These are phyloP conservation scores for Uropsilus gracilis DNA, from an alignment of 2,113 vertebrate species.

Conservation along the genomic window DNA sequence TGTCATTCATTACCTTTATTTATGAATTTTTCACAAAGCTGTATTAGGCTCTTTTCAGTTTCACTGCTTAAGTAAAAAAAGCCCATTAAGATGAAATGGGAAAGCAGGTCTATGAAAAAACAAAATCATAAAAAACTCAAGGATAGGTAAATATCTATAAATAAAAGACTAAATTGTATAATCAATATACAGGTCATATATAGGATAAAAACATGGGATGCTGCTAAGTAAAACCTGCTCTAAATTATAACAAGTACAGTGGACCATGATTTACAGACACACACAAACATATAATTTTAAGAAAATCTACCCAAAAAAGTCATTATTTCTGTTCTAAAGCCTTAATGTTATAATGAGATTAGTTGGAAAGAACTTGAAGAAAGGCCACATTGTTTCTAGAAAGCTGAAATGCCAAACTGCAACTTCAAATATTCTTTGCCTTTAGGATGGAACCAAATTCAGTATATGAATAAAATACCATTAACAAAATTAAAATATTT, in stretches of 20 bases:
- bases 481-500: neutral
- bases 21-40: neutral
- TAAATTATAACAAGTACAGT: neutral
- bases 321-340: constrained; percentile 15
- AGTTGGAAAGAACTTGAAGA: neutral
- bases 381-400: neutral
- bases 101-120: neutral
- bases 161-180: neutral
- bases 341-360: neutral
- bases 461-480: neutral
- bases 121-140: neutral
- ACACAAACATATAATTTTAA: neutral
- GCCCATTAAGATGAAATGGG: neutral
- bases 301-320: neutral
- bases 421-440: neutral
- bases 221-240: neutral
- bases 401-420: neutral
- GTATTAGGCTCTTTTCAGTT: neutral
- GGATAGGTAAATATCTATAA: neutral
- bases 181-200: neutral
- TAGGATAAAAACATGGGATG: neutral
- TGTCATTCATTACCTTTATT: neutral
- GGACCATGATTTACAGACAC: neutral
- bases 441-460: neutral
- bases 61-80: constrained; percentile 40